phyloP scores from a whole-genome alignment of 2,888 invertebrate genomes.

The Cephus nigrinus region DNA sequence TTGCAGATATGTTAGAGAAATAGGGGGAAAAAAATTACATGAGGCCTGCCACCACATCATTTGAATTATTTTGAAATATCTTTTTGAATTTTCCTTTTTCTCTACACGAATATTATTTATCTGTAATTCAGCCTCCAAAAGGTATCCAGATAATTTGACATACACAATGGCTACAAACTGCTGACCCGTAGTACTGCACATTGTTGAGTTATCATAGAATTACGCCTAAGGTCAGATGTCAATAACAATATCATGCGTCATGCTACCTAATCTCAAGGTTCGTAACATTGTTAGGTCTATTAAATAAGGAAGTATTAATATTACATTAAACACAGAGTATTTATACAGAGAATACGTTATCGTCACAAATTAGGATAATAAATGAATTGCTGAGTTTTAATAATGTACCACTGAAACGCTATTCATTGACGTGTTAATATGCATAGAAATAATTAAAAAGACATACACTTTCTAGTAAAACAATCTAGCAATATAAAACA shows the following conservation, averaged over 20 bases:
- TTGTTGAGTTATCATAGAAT: neutral
- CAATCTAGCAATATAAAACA: conserved; percentile 2
- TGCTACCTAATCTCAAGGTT: neutral
- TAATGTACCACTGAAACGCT: neutral
- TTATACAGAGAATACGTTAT: neutral
- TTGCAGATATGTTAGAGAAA: neutral
- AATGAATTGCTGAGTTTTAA: neutral
- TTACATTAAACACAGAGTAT: neutral
- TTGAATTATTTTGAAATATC: neutral
- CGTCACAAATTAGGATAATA: neutral
- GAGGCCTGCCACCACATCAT: neutral
- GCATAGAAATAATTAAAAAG: conserved; percentile 3
- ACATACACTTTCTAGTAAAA: conserved; percentile 3
- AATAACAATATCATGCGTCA: neutral
- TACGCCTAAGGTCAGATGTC: neutral
- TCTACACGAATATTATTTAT: neutral
- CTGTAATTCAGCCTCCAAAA: neutral
- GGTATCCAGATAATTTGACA: neutral
- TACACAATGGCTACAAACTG: neutral
- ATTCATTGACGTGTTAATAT: neutral
- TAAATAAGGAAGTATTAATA: neutral
- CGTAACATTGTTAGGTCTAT: neutral
- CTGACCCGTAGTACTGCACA: neutral
- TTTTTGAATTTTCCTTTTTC: neutral
- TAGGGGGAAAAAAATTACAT: neutral